Evolutionary conservation across 2,113 vertebrate species (phyloP).

Genomic region (Macquaria australasica): DNA sequence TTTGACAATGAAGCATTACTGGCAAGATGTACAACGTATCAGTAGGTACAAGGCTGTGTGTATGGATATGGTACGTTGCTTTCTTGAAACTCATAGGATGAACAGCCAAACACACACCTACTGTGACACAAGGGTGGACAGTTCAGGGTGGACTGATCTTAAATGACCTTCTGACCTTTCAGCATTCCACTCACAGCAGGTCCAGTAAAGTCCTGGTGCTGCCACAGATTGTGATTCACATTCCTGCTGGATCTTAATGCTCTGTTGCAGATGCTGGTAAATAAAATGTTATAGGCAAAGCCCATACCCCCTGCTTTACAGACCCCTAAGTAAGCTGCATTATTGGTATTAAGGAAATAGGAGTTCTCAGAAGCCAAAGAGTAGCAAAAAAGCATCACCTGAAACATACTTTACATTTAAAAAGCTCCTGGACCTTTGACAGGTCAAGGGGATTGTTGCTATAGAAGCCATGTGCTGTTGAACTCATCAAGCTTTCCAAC

Average conservation of each 20-base stretch:
- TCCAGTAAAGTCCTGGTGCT: constrained; percentile 34
- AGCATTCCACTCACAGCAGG: constrained; percentile 73
- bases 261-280: constrained; percentile 52
- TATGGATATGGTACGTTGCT: background rate
- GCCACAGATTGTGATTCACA: constrained; percentile 49
- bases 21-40: background rate
- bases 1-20: background rate
- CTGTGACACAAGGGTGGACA: background rate
- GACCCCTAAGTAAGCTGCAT: background rate
- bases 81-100: background rate
- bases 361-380: constrained; percentile 17
- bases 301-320: background rate
- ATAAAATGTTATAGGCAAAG: constrained; percentile 46
- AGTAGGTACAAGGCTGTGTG: background rate
- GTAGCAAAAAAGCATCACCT: background rate
- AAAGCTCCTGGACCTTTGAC: background rate
- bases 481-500: background rate
- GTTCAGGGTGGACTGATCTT: constrained; percentile 1
- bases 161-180: constrained; percentile 50
- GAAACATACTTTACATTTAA: background rate
- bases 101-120: background rate
- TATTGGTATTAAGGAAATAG: constrained; percentile 19
- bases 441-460: background rate
- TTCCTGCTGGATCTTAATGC: constrained; percentile 58
- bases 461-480: background rate